Evolutionary conservation across 2,888 invertebrate species (phyloP), one percentile per base, ranked within the genome.

Genomic region (Ennomos fuscantarius): DNA sequence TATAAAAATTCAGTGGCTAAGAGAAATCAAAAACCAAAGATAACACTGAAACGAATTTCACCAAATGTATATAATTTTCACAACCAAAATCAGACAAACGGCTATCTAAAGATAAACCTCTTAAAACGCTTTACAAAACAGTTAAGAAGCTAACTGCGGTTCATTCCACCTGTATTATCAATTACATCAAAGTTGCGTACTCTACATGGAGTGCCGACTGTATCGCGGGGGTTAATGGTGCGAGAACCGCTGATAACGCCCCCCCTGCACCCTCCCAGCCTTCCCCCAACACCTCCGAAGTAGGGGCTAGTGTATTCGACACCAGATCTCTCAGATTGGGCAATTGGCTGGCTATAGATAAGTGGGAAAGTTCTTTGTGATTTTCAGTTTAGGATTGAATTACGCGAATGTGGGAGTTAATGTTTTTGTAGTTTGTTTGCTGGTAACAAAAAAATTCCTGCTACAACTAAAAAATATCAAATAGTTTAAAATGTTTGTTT

Each of bases 161-260:
- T 59, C 58, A 66, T 63, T 62, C 66, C 74, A 79, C 79, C 77
- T 79, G 79, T 73, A 67, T 76, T 77, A 81, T 84, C 83, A 79
- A 82, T 80, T 78, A 76, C 70, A 79, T 76, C 76, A 71, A 75
- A 77, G 76, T 78, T 81, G 81, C 82, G 81, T 81, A 79, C 87
- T 86, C 82, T 76, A 82, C 81, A 82, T 85, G 82, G 74, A 88
- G 88, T 86, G 86, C 72, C 77, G 85, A 84, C 86, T 89, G 89
- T 89, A 90, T 90, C 90, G 89, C 82, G 65, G 71, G 78, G 86
- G 86, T 84, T 89, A 89, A 90, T 89, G 89, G 90, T 71, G 81
- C 79, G 86, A 81, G 81, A 84, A 84, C 74, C 76, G 70, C 86
- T 81, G 89, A 90, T 89, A 89, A 76, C 70, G 66, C 63, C 74